phyloP scores from a whole-genome alignment of 2,888 invertebrate species.

The Apodemia hepburni region DNA sequence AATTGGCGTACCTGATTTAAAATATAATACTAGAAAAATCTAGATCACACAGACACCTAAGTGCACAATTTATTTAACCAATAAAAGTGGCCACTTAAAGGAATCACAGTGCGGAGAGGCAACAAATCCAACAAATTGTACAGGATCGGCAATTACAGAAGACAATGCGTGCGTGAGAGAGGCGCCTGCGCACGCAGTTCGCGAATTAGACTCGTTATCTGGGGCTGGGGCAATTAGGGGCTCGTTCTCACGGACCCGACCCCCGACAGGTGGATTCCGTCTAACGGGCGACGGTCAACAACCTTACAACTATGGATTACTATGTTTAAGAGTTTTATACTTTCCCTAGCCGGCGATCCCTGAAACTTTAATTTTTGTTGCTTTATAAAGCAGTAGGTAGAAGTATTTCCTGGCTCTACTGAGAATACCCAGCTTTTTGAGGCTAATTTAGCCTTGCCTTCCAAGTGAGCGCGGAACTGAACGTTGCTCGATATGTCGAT shows the following conservation, averaged over 20 bases:
- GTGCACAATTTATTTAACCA: slow-evolving; percentile 70
- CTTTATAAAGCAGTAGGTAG: no score
- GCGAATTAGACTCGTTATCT: slow-evolving; percentile 77
- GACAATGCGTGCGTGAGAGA: slow-evolving; percentile 79
- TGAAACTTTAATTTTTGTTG: no score
- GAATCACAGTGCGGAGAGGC: slow-evolving; percentile 73
- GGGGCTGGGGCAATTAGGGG: slow-evolving; percentile 70
- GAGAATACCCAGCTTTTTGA: no score
- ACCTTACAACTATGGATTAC: not conserved
- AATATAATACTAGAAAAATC: slow-evolving; percentile 4
- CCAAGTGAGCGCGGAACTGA: no score
- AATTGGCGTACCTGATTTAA: slow-evolving; percentile 16
- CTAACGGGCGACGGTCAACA: slow-evolving; percentile 30
- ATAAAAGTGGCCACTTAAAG: slow-evolving; percentile 76
- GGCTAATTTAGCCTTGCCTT: no score
- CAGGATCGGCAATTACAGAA: slow-evolving; percentile 79
- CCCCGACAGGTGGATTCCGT: slow-evolving; percentile 45
- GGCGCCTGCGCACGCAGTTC: slow-evolving; percentile 70
- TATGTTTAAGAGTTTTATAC: no score
- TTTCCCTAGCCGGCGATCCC: no score
- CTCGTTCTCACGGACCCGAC: slow-evolving; percentile 65
- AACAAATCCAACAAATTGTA: slow-evolving; percentile 73
- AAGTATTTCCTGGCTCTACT: no score
- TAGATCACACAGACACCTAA: slow-evolving; percentile 28
- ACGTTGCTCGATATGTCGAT: no score